phyloP scores from a whole-genome alignment of 2,797 vertebrate genomes.

The Sebastes miniatus region DNA sequence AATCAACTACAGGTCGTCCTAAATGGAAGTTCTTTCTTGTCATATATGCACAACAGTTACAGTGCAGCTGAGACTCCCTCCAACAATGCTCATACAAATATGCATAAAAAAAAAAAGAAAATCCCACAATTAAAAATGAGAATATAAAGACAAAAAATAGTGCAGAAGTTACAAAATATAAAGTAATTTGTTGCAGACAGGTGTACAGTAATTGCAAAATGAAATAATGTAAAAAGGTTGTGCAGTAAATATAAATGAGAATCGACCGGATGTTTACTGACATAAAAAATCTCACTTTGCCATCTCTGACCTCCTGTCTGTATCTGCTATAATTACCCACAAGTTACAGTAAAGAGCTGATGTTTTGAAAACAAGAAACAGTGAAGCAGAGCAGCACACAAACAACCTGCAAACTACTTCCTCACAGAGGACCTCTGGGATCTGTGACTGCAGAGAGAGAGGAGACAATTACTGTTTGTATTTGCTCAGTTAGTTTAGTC shows the following conservation, averaged over 20 bases:
- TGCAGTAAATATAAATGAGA: neutral
- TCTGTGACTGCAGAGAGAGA: slow-evolving; percentile 3
- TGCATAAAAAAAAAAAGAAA: neutral
- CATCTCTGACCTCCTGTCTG: neutral
- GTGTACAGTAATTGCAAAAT: neutral
- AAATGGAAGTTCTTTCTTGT: neutral
- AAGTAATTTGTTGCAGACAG: neutral
- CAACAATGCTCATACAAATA: neutral
- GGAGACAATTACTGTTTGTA: neutral
- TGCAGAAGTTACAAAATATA: neutral
- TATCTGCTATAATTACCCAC: neutral
- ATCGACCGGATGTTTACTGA: neutral
- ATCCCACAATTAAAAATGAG: neutral
- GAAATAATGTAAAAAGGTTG: neutral
- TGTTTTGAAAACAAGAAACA: slow-evolving; percentile 17
- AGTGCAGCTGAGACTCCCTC: neutral
- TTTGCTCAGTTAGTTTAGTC: slow-evolving; percentile 3
- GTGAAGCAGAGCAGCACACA: slow-evolving; percentile 19
- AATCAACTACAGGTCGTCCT: neutral
- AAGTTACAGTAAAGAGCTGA: slow-evolving; percentile 11
- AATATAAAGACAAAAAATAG: neutral
- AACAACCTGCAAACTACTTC: slow-evolving; percentile 40
- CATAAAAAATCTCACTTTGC: neutral
- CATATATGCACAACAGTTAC: neutral
- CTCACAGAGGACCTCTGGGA: slow-evolving; percentile 30